These are phyloP conservation scores for Drosophila peninsularis DNA, from an alignment of 2,888 invertebrate genomes.

Conservation along the genomic window DNA sequence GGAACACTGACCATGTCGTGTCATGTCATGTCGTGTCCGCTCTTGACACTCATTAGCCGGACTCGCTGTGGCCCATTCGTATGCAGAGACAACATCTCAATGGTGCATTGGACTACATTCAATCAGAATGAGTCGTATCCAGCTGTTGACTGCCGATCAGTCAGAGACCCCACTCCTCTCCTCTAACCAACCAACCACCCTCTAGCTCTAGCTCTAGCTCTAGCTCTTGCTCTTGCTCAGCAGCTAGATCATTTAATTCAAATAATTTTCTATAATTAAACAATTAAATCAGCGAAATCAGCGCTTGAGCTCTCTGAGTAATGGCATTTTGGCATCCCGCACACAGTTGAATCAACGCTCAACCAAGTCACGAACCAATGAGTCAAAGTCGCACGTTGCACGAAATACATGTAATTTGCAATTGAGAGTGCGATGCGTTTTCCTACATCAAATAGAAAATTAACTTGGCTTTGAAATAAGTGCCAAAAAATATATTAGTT, in stretches of 20 bases:
- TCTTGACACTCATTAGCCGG: slow-evolving; percentile 59
- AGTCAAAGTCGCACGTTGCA: slow-evolving; percentile 32
- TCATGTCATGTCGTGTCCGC: slow-evolving; percentile 50
- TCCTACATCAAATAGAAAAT: not conserved
- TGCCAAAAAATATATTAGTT: too few relatives aligned
- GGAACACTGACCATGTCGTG: slow-evolving; percentile 35
- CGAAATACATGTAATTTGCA: not conserved
- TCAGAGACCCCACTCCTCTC: rapidly evolving
- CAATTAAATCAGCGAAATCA: slow-evolving; percentile 64
- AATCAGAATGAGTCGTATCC: slow-evolving; percentile 18
- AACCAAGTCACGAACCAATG: slow-evolving; percentile 50
- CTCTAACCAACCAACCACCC: not conserved
- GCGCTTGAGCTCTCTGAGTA: slow-evolving; percentile 45
- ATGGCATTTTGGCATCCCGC: slow-evolving; percentile 35
- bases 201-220: not conserved
- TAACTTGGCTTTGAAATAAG: not conserved
- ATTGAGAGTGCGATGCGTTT: not conserved
- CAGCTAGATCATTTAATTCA: slow-evolving; percentile 47
- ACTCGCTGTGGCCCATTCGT: slow-evolving; percentile 15
- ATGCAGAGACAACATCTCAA: slow-evolving; percentile 17
- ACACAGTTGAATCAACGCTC: slow-evolving; percentile 22
- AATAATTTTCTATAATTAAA: slow-evolving; percentile 76
- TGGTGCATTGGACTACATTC: slow-evolving; percentile 30
- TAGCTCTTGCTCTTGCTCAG: not conserved
- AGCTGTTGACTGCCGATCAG: slow-evolving; percentile 6